These are phyloP conservation scores for Drosophila micromelanica DNA, from an alignment of 1,140 invertebrate species.

Conservation along the genomic window DNA sequence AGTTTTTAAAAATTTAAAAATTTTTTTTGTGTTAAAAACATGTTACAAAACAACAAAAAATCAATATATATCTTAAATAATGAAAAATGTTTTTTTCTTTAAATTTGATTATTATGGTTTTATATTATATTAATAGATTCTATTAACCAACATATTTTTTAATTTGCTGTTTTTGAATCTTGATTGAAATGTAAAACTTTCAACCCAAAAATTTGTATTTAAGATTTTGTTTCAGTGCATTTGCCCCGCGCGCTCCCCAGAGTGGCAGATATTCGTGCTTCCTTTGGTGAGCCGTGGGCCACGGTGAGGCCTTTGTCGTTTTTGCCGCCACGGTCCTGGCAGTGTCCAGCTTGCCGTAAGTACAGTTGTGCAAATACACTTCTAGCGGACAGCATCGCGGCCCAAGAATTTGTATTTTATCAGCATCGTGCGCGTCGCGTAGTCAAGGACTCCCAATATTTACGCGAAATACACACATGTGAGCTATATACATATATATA, in stretches of 20 bases:
- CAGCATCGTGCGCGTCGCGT: slow-evolving; percentile 81
- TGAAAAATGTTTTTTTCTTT: too few species aligned
- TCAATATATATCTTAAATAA: too few species aligned
- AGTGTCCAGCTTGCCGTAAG: slow-evolving; percentile 74
- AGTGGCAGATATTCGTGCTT: slow-evolving; percentile 69
- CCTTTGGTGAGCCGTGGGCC: slow-evolving; percentile 68
- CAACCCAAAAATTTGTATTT: too few species aligned
- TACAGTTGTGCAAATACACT: slow-evolving; percentile 82
- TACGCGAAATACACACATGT: slow-evolving; percentile 75
- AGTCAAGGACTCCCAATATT: slow-evolving; percentile 83
- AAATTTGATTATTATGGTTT: too few species aligned
- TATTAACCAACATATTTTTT: too few species aligned
- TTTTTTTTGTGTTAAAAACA: too few species aligned
- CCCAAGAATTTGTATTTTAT: slow-evolving; percentile 83
- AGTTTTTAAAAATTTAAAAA: too few species aligned
- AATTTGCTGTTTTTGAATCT: too few species aligned
- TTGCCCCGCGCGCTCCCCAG: slow-evolving; percentile 54
- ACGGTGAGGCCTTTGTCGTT: slow-evolving; percentile 63
- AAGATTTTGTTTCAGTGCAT: slow-evolving; percentile 28
- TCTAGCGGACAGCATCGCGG: slow-evolving; percentile 76
- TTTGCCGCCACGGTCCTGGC: slow-evolving; percentile 45
- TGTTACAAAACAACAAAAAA: too few species aligned
- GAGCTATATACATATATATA: slow-evolving; percentile 15
- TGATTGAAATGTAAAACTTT: too few species aligned
- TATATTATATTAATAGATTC: too few species aligned